Evolutionary conservation across 2,797 vertebrate species (phyloP).

Genomic region (Sebastolobus alascanus): DNA sequence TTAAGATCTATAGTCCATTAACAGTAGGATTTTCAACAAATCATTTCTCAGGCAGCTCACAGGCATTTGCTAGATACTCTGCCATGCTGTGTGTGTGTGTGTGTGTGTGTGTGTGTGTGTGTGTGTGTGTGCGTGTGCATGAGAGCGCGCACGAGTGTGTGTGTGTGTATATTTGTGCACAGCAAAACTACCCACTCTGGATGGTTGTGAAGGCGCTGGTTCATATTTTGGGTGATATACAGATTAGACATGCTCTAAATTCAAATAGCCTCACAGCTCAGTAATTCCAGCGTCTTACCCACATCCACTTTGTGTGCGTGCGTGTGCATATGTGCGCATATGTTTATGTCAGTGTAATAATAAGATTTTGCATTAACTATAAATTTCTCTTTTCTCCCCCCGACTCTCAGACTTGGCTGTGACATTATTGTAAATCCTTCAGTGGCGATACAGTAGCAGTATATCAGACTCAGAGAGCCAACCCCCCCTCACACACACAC

Average conservation of each 20-base stretch:
- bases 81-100: background rate
- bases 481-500: background rate
- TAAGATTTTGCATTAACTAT: slow-evolving; percentile 48
- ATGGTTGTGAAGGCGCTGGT: slow-evolving; percentile 30
- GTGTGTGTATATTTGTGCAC: slow-evolving; percentile 15
- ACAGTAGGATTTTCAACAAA: slow-evolving; percentile 50
- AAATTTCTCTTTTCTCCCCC: slow-evolving; percentile 40
- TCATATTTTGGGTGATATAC: slow-evolving; percentile 65
- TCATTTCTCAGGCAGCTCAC: slow-evolving; percentile 48
- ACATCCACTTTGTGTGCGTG: slow-evolving; percentile 9
- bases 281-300: slow-evolving; percentile 41
- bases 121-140: background rate
- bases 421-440: slow-evolving; percentile 69
- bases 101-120: slow-evolving; percentile 7
- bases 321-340: slow-evolving; percentile 9
- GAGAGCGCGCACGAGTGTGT: background rate
- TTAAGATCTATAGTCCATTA: slow-evolving; percentile 62
- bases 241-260: slow-evolving; percentile 68
- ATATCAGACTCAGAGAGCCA: slow-evolving; percentile 42
- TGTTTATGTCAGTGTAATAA: slow-evolving; percentile 57
- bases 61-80: slow-evolving; percentile 53
- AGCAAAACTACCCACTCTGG: slow-evolving; percentile 41
- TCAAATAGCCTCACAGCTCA: slow-evolving; percentile 58
- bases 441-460: slow-evolving; percentile 41
- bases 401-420: slow-evolving; percentile 47